Evolutionary conservation across 2,797 vertebrate genomes (phyloP).

Genomic region (Megaceryle alcyon): DNA sequence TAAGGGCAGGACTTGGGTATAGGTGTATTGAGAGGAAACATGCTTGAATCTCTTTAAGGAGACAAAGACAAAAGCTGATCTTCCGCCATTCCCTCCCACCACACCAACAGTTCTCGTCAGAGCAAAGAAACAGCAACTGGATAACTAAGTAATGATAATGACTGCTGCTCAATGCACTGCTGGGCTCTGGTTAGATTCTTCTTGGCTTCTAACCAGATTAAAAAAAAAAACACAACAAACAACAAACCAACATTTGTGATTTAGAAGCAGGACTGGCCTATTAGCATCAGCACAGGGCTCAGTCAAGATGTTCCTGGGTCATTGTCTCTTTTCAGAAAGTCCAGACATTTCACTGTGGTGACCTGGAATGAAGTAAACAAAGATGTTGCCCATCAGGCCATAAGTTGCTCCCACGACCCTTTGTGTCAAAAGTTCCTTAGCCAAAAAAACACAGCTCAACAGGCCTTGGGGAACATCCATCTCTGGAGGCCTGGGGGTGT

Average conservation of each 20-base stretch:
- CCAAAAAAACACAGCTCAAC: neutral
- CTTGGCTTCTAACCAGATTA: constrained; percentile 18
- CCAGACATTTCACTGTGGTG: neutral
- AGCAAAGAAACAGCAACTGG: constrained; percentile 22
- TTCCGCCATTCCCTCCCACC: neutral
- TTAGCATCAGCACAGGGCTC: neutral
- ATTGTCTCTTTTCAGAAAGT: neutral
- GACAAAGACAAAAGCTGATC: neutral
- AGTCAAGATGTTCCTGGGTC: neutral
- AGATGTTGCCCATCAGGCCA: neutral
- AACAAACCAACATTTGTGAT: neutral
- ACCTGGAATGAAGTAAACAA: constrained; percentile 10
- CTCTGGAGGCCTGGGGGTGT: neutral
- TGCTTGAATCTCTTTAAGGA: neutral
- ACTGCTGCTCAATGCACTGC: neutral
- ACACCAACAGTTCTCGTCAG: neutral
- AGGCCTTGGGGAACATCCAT: neutral
- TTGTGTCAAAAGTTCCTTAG: neutral
- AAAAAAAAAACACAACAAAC: neutral
- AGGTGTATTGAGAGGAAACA: neutral
- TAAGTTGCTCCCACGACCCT: neutral
- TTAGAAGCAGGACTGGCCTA: neutral
- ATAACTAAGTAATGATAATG: constrained; percentile 40
- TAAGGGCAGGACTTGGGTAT: neutral
- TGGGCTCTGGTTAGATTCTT: constrained; percentile 39